phyloP scores from a whole-genome alignment of 2,113 vertebrate genomes.

The Campylomormyrus numenius region DNA sequence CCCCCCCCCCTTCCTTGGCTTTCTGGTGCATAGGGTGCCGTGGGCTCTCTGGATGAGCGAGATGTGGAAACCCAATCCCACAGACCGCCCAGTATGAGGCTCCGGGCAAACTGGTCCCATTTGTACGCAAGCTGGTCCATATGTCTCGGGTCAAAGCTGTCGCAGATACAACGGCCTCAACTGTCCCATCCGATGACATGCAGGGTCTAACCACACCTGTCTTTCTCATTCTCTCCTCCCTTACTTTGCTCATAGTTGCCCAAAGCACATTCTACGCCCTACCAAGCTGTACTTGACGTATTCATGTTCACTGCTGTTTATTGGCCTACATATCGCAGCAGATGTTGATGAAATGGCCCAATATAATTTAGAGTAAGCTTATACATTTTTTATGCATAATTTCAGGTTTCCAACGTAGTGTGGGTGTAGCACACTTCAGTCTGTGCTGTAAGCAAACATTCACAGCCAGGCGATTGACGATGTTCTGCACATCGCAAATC shows the following conservation, averaged over 20 bases:
- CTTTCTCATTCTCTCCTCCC: conserved; percentile 22
- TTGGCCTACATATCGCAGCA: not conserved
- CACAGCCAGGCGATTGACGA: not conserved
- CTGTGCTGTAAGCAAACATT: not conserved
- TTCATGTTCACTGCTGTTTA: not conserved
- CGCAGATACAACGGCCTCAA: conserved; percentile 32
- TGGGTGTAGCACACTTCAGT: not conserved
- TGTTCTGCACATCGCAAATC: not conserved
- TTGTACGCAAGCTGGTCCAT: conserved; percentile 35
- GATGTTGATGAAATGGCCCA: not conserved
- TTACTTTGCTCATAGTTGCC: no score
- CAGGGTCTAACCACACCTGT: conserved; percentile 21
- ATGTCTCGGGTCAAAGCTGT: conserved; percentile 37
- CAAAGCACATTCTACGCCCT: not conserved
- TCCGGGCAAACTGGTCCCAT: conserved; percentile 30
- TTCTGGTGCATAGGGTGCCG: not conserved
- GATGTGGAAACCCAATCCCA: conserved; percentile 13
- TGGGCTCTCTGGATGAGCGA: not conserved
- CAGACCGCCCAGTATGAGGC: conserved; percentile 13
- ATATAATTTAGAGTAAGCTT: not conserved
- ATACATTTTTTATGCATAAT: not conserved
- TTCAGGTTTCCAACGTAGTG: not conserved
- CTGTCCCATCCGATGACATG: conserved; percentile 38
- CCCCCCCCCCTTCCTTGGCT: not conserved
- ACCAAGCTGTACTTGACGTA: not conserved